Evolutionary conservation across 2,888 invertebrate genomes (phyloP), one percentile per base, ranked within the genome.

Genomic region (Dioctria rufipes): DNA sequence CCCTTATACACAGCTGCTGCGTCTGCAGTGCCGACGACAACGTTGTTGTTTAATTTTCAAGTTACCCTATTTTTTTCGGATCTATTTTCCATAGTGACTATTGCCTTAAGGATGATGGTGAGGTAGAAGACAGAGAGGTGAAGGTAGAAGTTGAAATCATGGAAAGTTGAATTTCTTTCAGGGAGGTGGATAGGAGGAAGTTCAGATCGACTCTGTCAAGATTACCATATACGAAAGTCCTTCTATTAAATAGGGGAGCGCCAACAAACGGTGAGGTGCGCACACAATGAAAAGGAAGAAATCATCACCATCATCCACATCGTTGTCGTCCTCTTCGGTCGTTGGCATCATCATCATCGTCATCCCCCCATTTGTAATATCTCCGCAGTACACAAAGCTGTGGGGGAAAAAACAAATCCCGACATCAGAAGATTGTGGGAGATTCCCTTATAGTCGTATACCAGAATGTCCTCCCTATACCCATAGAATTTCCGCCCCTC

Each of bases 211-310:
- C 75, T 40, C 42, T 60, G 39, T 75, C 11, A 77, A 77, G 63
- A 77, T 63, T 77, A 63, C 63, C 63, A 63, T 77, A 25, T 2
- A 49, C 77, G 51, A 46, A 25, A 37, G 13, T 61, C 49, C 51
- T 63, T 37, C 40, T 13, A n/a, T 77, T 25, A 37, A 49, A 75
- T 63, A 46, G 63, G 61, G 63, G 77, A 63, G 77, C 49, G 25
- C 25, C 25, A 63, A n/a, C 39, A 63, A 25, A 11, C 37, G 77
- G 43, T 46, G 63, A 46, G 77, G 63, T 77, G 49, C 58, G 37
- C 51, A 42, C 63, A 77, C 77, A 77, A 77, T 63, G 77, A 63
- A 46, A 63, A 63, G 77, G 83, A 83, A 81, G 83, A 81, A 81
- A 82, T 80, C 66, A 81, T 80, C 80, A 73, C 65, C 78, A 80